Conservation (phyloP, 2,113 vertebrate species). For the Cyanoramphus novaezelandiae region DNA sequence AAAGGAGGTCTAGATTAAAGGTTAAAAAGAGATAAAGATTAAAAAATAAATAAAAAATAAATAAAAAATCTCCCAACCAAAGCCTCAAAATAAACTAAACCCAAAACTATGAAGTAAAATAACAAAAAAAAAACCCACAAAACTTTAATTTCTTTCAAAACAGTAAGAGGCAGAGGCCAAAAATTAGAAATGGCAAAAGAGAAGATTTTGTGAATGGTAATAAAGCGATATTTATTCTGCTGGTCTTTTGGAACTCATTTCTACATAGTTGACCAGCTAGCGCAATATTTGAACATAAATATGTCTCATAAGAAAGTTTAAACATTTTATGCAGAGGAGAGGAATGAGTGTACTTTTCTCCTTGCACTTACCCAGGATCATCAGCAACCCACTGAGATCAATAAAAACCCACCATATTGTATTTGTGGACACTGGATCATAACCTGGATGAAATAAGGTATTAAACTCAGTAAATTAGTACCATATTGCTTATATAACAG, state of each 20-base stretch:
- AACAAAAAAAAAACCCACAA: not conserved
- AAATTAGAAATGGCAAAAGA: not conserved
- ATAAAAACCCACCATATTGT: not conserved
- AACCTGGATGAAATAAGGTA: not conserved
- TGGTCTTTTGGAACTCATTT: not conserved
- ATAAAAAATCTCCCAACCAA: not conserved
- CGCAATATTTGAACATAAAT: not conserved
- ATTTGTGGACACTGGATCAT: not conserved
- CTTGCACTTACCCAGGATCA: not conserved
- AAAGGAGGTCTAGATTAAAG: not conserved
- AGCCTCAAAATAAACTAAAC: not conserved
- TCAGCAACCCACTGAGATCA: not conserved
- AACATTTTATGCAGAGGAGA: not conserved
- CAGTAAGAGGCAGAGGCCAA: not conserved
- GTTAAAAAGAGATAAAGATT: not conserved
- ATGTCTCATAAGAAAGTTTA: not conserved
- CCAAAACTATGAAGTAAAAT: not conserved
- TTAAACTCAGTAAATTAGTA: not conserved
- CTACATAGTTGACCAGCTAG: not conserved
- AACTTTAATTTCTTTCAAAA: not conserved
- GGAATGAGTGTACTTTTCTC: not conserved
- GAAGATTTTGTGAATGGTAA: not conserved
- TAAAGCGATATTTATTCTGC: not conserved
- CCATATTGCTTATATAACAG: not conserved
- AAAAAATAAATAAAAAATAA: not conserved